These are phyloP conservation scores for Psittacula cyanocephala DNA, from an alignment of 2,113 vertebrate species.

Conservation along the genomic window DNA sequence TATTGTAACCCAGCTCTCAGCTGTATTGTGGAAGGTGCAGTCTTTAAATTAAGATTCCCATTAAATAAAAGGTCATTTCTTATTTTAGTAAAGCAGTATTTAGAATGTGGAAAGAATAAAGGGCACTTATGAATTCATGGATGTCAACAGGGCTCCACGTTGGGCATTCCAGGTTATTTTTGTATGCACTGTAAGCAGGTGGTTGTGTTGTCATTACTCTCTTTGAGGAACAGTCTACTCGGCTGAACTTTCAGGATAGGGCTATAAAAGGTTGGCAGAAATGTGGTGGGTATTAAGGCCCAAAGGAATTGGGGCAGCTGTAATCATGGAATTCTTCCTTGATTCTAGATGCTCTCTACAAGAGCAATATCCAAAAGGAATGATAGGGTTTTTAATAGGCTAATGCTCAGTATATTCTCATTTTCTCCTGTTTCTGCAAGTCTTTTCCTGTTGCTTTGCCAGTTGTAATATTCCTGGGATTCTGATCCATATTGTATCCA, in stretches of 20 bases:
- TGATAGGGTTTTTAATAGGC: background rate
- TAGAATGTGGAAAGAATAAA: background rate
- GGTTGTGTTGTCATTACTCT: background rate
- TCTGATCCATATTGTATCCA: background rate
- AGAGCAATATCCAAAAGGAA: background rate
- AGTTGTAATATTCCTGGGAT: background rate
- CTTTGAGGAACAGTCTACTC: background rate
- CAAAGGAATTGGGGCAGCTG: background rate
- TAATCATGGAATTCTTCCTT: background rate
- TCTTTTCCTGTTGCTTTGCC: background rate
- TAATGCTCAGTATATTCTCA: background rate
- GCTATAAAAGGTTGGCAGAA: background rate
- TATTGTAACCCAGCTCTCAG: background rate
- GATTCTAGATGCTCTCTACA: background rate
- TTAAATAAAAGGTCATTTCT: background rate
- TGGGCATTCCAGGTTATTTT: conserved; percentile 2
- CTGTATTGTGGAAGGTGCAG: background rate
- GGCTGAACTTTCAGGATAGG: background rate
- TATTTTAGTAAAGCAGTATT: background rate
- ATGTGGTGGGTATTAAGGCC: background rate
- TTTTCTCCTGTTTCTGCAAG: background rate
- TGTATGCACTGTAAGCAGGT: conserved; percentile 2
- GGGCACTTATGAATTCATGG: background rate
- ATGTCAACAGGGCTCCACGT: background rate
- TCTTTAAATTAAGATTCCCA: background rate